A percentile compares a stretch with the other conserved stretches of the same genome.
Conservation (phyloP, 2,888 invertebrate genomes). For the Apotomis betuletana region DNA sequence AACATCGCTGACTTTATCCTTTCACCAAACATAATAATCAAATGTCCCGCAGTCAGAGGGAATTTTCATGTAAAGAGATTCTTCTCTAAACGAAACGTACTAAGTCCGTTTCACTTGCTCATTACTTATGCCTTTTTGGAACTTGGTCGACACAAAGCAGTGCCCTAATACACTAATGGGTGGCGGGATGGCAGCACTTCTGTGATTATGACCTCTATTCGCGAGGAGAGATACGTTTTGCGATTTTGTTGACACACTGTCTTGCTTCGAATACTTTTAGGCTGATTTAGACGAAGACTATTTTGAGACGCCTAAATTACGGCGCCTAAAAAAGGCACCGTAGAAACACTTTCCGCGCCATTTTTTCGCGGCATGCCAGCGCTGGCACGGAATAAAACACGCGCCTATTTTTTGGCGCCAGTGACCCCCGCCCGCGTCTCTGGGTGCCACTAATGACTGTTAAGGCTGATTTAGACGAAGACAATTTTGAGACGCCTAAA, state of each 20-base stretch:
- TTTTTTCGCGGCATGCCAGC: too few relatives aligned
- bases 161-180: neutral
- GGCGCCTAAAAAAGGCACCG: too few relatives aligned
- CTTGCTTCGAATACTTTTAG: neutral
- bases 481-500: too few relatives aligned
- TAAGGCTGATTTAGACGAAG: too few relatives aligned
- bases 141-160: neutral
- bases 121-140: neutral
- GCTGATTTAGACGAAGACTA: too few relatives aligned
- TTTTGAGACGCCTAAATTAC: too few relatives aligned
- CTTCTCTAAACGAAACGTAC: neutral
- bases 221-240: neutral
- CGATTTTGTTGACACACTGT: neutral
- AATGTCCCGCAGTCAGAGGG: neutral
- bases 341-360: too few relatives aligned
- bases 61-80: neutral
- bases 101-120: neutral
- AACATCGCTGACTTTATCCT: neutral
- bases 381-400: too few relatives aligned
- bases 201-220: neutral
- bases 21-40: neutral
- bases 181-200: neutral
- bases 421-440: too few relatives aligned
- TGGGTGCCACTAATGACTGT: too few relatives aligned
- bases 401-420: too few relatives aligned